Percentiles rank a stretch among this genome's conserved stretches.
Conservation (phyloP, 1,140 invertebrate genomes). For the Bicyclus anynana region DNA sequence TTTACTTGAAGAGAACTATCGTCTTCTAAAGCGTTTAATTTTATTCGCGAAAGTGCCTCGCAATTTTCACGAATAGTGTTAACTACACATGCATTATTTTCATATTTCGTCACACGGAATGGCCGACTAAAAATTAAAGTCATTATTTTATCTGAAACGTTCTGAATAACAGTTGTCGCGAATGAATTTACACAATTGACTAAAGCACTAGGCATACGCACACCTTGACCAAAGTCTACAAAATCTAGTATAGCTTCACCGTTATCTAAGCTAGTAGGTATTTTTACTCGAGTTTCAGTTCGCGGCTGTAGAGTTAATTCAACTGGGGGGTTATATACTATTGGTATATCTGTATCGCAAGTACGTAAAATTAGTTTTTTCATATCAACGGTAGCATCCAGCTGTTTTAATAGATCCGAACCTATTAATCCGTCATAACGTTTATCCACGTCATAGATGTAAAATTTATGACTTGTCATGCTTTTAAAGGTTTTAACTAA, state of each 20-base stretch:
- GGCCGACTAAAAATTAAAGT: neutral
- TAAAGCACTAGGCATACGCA: neutral
- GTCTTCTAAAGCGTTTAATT: neutral
- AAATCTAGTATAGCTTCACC: constrained; percentile 11
- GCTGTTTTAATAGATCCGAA: constrained; percentile 28
- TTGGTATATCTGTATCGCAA: constrained; percentile 25
- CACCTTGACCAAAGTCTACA: neutral
- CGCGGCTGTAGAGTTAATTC: constrained; percentile 10
- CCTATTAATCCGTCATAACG: constrained; percentile 36
- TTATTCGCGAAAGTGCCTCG: constrained; percentile 23
- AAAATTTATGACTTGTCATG: neutral
- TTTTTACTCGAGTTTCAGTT: constrained; percentile 14
- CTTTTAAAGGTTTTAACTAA: constrained; percentile 21
- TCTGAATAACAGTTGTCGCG: neutral
- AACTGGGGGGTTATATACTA: constrained; percentile 21
- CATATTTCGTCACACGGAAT: neutral
- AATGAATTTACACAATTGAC: neutral
- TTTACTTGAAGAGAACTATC: no score
- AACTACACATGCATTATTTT: neutral
- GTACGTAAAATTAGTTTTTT: constrained; percentile 20
- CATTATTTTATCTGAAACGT: neutral
- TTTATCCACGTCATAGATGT: neutral
- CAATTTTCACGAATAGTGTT: neutral
- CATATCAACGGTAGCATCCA: constrained; percentile 29
- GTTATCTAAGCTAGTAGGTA: constrained; percentile 5